These are phyloP conservation scores for Montifringilla adamsi DNA, from an alignment of 2,113 vertebrate genomes.

Conservation along the genomic window DNA sequence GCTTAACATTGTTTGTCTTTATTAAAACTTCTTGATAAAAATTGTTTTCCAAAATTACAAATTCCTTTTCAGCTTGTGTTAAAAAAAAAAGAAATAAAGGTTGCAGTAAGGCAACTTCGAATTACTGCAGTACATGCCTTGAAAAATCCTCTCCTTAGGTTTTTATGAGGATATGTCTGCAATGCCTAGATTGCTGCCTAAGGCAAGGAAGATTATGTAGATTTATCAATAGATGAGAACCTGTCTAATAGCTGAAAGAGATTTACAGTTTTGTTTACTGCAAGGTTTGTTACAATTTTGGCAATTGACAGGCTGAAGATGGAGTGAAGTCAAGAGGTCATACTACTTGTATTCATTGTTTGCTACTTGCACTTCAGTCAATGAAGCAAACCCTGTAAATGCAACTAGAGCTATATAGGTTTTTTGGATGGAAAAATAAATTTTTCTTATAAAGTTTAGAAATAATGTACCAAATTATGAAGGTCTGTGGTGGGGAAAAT, in stretches of 20 bases:
- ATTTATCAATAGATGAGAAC: constrained; percentile 19
- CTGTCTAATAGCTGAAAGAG: constrained; percentile 13
- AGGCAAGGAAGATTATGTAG: constrained; percentile 32
- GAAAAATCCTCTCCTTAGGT: background rate
- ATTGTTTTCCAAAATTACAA: background rate
- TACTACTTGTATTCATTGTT: background rate
- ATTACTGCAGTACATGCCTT: background rate
- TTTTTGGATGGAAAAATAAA: background rate
- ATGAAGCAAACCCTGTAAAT: background rate
- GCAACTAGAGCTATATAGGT: background rate
- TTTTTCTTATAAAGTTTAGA: background rate
- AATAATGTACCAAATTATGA: background rate
- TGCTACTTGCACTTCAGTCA: background rate
- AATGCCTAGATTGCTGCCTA: constrained; percentile 5
- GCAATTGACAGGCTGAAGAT: background rate
- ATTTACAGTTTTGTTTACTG: constrained; percentile 55
- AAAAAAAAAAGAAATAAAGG: background rate
- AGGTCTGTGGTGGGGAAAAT: background rate
- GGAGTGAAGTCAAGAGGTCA: background rate
- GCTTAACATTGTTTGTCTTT: background rate
- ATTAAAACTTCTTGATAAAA: background rate
- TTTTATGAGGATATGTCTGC: constrained; percentile 1
- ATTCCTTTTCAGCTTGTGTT: background rate
- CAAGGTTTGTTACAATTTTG: background rate
- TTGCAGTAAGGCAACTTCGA: background rate